Evolutionary conservation across 2,888 invertebrate genomes (phyloP).

Genomic region (Chaitophorus viminalis): DNA sequence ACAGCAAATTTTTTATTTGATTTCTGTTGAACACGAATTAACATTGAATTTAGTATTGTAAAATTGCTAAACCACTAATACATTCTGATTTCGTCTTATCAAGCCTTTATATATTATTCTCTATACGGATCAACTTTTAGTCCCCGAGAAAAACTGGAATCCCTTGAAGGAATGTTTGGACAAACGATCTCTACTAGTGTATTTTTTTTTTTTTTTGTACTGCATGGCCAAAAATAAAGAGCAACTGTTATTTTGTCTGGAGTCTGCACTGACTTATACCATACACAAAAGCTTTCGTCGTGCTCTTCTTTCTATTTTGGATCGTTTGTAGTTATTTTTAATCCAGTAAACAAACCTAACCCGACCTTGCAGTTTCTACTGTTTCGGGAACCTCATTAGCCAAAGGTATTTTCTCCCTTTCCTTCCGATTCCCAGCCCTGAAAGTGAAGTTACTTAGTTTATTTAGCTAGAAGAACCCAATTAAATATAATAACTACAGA

Average conservation of each 20-base stretch:
- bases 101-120: background rate
- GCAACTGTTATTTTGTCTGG: background rate
- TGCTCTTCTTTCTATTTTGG: background rate
- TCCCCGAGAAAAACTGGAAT: background rate
- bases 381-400: constrained; percentile 56
- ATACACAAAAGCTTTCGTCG: constrained; percentile 17
- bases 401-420: constrained; percentile 53
- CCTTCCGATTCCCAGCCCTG: constrained; percentile 36
- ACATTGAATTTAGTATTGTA: background rate
- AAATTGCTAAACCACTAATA: background rate
- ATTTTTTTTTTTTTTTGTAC: background rate
- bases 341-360: constrained; percentile 43
- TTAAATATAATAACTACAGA: constrained; percentile 61
- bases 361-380: background rate
- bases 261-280: background rate
- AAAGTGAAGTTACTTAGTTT: constrained; percentile 59
- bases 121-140: too few relatives aligned
- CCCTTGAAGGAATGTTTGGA: background rate
- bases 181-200: constrained; percentile 5
- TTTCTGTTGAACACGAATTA: background rate
- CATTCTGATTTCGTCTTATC: background rate
- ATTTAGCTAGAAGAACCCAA: constrained; percentile 61
- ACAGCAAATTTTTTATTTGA: background rate
- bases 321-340: constrained; percentile 41
- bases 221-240: background rate